Evolutionary conservation across 1,140 invertebrate genomes (phyloP).

Genomic region (Heliconius melpomene): DNA sequence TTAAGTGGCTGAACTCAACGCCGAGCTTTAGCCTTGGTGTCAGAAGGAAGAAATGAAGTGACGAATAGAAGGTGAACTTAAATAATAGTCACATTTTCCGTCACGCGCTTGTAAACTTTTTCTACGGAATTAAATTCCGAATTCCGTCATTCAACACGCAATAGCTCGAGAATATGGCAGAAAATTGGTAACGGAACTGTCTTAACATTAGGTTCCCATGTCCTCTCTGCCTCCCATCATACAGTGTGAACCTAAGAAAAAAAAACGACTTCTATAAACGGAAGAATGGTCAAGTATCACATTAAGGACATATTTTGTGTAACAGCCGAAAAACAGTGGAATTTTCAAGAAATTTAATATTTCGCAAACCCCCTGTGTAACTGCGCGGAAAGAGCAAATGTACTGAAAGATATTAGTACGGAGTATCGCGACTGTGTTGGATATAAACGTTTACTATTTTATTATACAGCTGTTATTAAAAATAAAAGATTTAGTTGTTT

Average conservation of each 20-base stretch:
- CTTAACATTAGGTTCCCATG: not conserved
- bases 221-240: not conserved
- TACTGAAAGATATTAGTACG: constrained; percentile 27
- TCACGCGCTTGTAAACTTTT: too few relatives aligned
- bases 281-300: not conserved
- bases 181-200: not conserved
- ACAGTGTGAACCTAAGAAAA: not conserved
- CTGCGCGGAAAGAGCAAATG: constrained; percentile 26
- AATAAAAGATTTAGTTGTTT: not conserved
- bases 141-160: too few relatives aligned
- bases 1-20: not conserved
- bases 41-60: not conserved
- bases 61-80: too few relatives aligned
- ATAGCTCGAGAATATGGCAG: too few relatives aligned
- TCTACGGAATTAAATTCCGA: too few relatives aligned
- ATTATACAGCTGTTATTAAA: not conserved
- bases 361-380: not conserved
- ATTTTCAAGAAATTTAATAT: constrained; percentile 13
- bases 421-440: constrained; percentile 8
- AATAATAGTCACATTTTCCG: too few relatives aligned
- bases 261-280: not conserved
- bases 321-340: not conserved
- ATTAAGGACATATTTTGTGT: constrained; percentile 1
- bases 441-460: constrained; percentile 22
- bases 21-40: not conserved